A percentile compares a stretch with the other conserved stretches of the same genome.
phyloP scores from a whole-genome alignment of 2,113 vertebrate species.

The Clarias batrachus region DNA sequence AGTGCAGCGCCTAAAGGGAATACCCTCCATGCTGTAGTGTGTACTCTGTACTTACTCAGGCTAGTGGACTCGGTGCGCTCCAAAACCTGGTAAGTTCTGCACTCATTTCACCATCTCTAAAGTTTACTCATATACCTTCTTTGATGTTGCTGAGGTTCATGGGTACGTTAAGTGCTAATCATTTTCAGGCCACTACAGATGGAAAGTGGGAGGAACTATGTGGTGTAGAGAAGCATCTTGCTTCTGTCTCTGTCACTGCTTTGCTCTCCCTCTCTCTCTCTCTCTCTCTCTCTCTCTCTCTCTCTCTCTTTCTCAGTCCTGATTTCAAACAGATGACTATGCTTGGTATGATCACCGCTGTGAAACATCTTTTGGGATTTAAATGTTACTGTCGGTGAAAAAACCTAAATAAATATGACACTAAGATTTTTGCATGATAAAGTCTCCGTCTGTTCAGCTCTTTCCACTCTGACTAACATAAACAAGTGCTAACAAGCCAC shows the following conservation, averaged over 20 bases:
- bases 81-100: slow-evolving; percentile 65
- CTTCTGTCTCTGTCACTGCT: background rate
- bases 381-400: background rate
- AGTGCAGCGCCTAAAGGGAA: slow-evolving; percentile 50
- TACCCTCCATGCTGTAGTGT: slow-evolving; percentile 47
- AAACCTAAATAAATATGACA: background rate
- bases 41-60: slow-evolving; percentile 37
- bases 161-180: background rate
- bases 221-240: slow-evolving; percentile 10
- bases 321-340: slow-evolving; percentile 10
- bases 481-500: slow-evolving; percentile 14
- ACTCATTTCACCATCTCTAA: background rate
- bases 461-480: slow-evolving; percentile 28
- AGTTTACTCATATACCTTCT: slow-evolving; percentile 7
- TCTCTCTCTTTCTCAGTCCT: background rate
- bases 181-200: slow-evolving; percentile 59
- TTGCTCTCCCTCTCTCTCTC: background rate
- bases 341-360: background rate
- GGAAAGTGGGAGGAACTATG: slow-evolving; percentile 53
- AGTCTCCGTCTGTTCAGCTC: background rate
- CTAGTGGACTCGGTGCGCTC: slow-evolving; percentile 49
- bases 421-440: background rate
- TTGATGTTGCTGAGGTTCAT: background rate
- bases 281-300: background rate
- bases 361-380: background rate